phyloP scores from a whole-genome alignment of 2,113 vertebrate species.

The Mixornis gularis region DNA sequence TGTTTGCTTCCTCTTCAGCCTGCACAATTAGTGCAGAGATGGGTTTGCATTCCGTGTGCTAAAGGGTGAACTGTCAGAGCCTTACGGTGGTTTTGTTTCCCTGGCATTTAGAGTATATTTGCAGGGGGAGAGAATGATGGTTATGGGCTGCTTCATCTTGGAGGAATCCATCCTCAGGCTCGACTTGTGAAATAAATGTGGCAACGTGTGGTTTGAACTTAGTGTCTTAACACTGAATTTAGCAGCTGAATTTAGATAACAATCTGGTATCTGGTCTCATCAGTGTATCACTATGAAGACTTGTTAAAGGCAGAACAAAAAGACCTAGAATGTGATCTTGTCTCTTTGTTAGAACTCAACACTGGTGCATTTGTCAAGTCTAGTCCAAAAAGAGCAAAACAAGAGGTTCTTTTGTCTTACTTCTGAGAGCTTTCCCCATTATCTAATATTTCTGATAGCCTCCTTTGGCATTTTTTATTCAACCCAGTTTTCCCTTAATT shows the following conservation, averaged over 20 bases:
- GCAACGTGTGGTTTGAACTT: conserved; percentile 61
- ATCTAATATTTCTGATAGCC: neutral
- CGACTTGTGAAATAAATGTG: conserved; percentile 60
- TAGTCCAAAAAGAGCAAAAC: conserved; percentile 25
- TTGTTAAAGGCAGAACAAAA: conserved; percentile 63
- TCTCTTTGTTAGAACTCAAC: conserved; percentile 34
- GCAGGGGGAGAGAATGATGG: conserved; percentile 6
- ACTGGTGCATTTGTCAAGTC: neutral
- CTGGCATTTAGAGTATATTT: conserved; percentile 37
- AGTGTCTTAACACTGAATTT: conserved; percentile 63
- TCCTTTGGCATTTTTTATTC: neutral
- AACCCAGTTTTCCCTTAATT: neutral
- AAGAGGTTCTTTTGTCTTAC: neutral
- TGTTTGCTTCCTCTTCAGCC: conserved; percentile 25
- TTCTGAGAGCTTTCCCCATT: neutral
- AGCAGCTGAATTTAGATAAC: conserved; percentile 67
- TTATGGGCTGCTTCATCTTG: conserved; percentile 34
- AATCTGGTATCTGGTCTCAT: conserved; percentile 66
- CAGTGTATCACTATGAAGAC: conserved; percentile 56
- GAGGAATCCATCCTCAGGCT: conserved; percentile 51
- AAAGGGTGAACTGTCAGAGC: conserved; percentile 41
- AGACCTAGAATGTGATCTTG: conserved; percentile 40
- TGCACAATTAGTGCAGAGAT: neutral
- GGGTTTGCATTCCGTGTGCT: neutral
- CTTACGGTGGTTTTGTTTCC: conserved; percentile 35